A percentile compares a stretch with the other conserved stretches of the same genome.
Conservation (phyloP, 2,888 invertebrate species). For the Rhagonycha fulva region DNA sequence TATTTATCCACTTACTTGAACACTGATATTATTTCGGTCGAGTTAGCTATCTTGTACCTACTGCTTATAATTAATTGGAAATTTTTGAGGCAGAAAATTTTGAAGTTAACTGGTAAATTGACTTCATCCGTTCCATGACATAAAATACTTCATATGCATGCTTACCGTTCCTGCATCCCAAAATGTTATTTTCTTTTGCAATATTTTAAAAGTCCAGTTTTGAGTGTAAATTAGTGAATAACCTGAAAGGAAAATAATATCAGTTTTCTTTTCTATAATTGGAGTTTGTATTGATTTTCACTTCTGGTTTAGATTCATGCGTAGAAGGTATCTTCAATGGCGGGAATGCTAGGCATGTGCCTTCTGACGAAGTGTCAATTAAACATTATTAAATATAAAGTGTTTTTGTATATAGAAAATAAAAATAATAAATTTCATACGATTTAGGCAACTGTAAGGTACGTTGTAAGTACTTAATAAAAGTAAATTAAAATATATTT, state of each 20-base stretch:
- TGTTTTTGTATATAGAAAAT: not conserved
- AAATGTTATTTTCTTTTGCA: not conserved
- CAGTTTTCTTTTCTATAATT: conserved; percentile 14
- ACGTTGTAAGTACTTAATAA: not conserved
- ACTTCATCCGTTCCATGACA: not conserved
- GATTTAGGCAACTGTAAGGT: not conserved
- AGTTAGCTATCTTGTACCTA: not conserved
- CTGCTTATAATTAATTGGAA: not conserved
- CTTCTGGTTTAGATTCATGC: conserved; percentile 24
- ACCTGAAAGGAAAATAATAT: not conserved
- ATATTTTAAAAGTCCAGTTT: not conserved
- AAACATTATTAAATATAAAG: conserved; percentile 37
- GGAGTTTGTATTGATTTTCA: conserved; percentile 32
- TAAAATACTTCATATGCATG: not conserved
- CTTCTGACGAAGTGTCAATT: conserved; percentile 49
- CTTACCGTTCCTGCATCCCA: not conserved
- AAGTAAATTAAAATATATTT: not conserved
- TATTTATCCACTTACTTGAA: not conserved
- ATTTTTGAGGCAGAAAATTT: not conserved
- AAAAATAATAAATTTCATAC: not conserved
- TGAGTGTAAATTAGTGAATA: not conserved
- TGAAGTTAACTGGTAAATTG: not conserved
- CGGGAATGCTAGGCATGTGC: conserved; percentile 49
- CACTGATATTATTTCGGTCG: not conserved
- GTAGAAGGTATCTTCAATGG: conserved; percentile 42